Conservation (phyloP, 2,888 invertebrate species). For the Pyrrhia umbra region DNA sequence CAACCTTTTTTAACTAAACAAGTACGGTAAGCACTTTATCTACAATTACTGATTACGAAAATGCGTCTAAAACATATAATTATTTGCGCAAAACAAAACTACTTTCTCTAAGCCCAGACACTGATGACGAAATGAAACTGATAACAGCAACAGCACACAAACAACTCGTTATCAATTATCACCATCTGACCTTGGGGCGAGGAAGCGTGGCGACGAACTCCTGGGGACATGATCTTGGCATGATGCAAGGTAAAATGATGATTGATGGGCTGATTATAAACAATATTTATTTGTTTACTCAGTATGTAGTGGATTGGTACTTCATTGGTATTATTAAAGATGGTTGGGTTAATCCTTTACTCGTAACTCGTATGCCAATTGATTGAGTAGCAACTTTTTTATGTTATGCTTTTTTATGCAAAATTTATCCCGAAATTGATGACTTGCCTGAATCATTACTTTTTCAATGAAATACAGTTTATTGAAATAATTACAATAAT, state of each 20-base stretch:
- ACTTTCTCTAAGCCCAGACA: constrained; percentile 51
- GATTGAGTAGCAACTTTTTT: too few relatives aligned
- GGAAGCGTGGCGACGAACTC: constrained; percentile 52
- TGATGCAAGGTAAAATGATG: constrained; percentile 41
- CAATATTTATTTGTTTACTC: not conserved
- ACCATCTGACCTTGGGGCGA: constrained; percentile 65
- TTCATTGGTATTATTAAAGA: not conserved
- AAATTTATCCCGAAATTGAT: not conserved
- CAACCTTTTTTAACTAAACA: not conserved
- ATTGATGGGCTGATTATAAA: constrained; percentile 18
- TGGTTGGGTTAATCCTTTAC: not conserved
- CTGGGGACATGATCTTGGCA: constrained; percentile 45
- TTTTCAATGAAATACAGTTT: too few relatives aligned
- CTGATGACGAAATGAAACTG: constrained; percentile 34
- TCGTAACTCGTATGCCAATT: too few relatives aligned
- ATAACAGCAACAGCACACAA: constrained; percentile 46
- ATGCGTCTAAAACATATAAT: constrained; percentile 17
- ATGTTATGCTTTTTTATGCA: not conserved
- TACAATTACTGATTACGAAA: constrained; percentile 11
- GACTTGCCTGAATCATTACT: too few relatives aligned
- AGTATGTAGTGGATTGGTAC: not conserved
- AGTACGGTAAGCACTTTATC: not conserved
- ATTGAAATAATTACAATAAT: too few relatives aligned
- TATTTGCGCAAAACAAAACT: constrained; percentile 27
- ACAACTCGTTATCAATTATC: constrained; percentile 66